Base-by-base conservation (phyloP, 2,113 vertebrate genomes). In the Canis aureus region DNA sequence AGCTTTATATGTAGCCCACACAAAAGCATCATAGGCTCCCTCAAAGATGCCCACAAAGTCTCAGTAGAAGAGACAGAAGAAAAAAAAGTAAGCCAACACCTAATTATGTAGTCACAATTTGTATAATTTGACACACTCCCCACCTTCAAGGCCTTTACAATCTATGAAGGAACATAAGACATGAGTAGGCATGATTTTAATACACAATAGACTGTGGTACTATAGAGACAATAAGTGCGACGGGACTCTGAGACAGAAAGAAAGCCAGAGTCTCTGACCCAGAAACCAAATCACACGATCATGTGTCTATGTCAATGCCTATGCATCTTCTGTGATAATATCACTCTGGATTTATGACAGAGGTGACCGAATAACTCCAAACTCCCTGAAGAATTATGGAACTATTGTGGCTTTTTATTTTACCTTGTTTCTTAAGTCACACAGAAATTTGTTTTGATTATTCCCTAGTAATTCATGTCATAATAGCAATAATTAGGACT, bases 361-460 rank as follows among this genome's bases (percentile, higher is more conserved):
- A 95, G 91, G 87, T 91, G 87, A 85, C 12, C 97, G 79, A 64
- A 66, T 80, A 96, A 91, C 95, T 97, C 59, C 88, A 82, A 51
- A 23, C 85, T 97, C 8, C 97, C 96, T 96, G 80, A 97, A 93
- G 73, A 96, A 96, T 76, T 15, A 90, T 97, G 89, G 94, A 87
- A 98, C 49, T 97, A 93, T 83, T 85, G 66, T 4, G 29, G 81
- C 84, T 97, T 97, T 96, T 97, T 97, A 96, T 97, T 98, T 97
- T 92, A 95, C 94, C 97, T 98, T 98, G 38, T 87, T 97, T 95
- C 94, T 97, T 95, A 55, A 57, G 79, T 97, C 89, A 97, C 94
- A 97, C 80, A 98, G 95, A 96, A 98, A 98, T 98, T 93, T 97
- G 97, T 98, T 97, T 93, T 98, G 97, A 98, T 98, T 97, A 98